Evolutionary conservation across 2,113 vertebrate species (phyloP).

Genomic region (Percopsis transmontana): DNA sequence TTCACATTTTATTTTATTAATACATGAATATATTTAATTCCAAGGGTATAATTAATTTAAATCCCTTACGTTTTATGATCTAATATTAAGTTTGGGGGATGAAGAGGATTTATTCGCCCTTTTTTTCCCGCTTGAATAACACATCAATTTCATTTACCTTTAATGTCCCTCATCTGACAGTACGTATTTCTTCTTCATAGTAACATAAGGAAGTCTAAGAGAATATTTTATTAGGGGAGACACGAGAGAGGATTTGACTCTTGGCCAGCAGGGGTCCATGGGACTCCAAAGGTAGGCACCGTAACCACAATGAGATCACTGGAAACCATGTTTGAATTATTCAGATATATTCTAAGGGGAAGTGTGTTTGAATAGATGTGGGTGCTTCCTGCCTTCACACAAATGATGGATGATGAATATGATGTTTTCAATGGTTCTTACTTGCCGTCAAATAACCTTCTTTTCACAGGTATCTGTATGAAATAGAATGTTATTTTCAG

Average conservation of each 20-base stretch:
- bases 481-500: too few relatives aligned
- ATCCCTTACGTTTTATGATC: conserved; percentile 60
- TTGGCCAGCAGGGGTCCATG: conserved; percentile 40
- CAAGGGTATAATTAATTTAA: conserved; percentile 68
- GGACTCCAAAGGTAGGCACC: conserved; percentile 56
- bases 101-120: conserved; percentile 12
- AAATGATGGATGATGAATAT: conserved; percentile 8
- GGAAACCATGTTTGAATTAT: conserved; percentile 59
- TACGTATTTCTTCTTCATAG: conserved; percentile 28
- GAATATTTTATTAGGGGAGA: conserved; percentile 53
- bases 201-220: conserved; percentile 45
- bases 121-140: conserved; percentile 63
- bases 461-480: too few relatives aligned
- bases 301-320: conserved; percentile 32
- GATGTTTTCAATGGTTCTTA: too few relatives aligned
- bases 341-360: conserved; percentile 32
- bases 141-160: conserved; percentile 62
- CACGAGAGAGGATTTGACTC: conserved; percentile 48
- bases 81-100: conserved; percentile 64
- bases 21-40: too few relatives aligned
- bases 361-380: conserved; percentile 40
- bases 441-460: too few relatives aligned
- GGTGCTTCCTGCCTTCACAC: background rate
- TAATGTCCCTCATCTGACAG: conserved; percentile 53
- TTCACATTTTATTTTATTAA: too few relatives aligned